These are phyloP conservation scores for Dendroctonus valens DNA, from an alignment of 1,140 invertebrate species.

Conservation along the genomic window DNA sequence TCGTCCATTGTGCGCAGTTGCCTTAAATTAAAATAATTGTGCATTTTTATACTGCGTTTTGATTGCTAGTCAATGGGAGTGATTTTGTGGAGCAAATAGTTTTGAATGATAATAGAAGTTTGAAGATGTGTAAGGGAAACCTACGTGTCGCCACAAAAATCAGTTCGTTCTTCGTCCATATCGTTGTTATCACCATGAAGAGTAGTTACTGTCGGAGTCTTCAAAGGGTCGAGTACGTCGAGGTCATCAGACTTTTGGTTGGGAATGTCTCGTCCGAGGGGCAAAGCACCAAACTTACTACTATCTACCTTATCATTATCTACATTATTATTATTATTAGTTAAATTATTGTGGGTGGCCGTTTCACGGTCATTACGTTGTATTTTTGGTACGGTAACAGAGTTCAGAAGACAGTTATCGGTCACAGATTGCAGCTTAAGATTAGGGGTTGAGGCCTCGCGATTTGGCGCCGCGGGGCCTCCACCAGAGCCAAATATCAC, in stretches of 20 bases:
- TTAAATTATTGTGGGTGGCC: slow-evolving; percentile 53
- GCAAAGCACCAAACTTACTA: slow-evolving; percentile 52
- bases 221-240: slow-evolving; percentile 46
- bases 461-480: slow-evolving; percentile 33
- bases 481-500: slow-evolving; percentile 73
- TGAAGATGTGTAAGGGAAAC: slow-evolving; percentile 1
- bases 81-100: too few relatives aligned
- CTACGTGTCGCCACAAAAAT: slow-evolving; percentile 31
- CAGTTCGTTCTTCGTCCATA: slow-evolving; percentile 30
- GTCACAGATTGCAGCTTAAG: slow-evolving; percentile 68
- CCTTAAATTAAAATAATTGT: slow-evolving; percentile 6
- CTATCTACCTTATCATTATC: slow-evolving; percentile 45
- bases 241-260: slow-evolving; percentile 52
- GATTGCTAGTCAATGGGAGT: background rate
- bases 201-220: slow-evolving; percentile 37
- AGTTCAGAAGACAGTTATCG: slow-evolving; percentile 65
- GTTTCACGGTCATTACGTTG: slow-evolving; percentile 61
- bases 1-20: slow-evolving; percentile 27
- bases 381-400: slow-evolving; percentile 63
- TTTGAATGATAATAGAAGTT: background rate
- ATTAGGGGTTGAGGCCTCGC: slow-evolving; percentile 54
- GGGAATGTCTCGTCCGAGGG: slow-evolving; percentile 65
- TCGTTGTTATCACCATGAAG: slow-evolving; percentile 42
- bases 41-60: slow-evolving; percentile 1
- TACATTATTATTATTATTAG: slow-evolving; percentile 33